Evolutionary conservation across 2,888 invertebrate species (phyloP), one percentile per base, ranked within the genome.

Genomic region (Lymantria monacha): DNA sequence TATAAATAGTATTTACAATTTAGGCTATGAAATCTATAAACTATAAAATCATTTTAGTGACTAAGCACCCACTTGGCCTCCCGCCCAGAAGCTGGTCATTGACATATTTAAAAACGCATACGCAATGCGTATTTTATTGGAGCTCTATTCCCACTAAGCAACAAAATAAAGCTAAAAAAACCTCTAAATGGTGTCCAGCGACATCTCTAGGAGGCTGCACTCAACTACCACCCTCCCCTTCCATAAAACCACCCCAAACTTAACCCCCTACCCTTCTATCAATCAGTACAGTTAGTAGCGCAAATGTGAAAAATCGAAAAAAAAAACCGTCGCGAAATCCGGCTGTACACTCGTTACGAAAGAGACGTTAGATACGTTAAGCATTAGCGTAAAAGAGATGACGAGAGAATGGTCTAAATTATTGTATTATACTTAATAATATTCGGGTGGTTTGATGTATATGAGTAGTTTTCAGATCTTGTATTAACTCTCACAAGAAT

Each of bases 341-440:
- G 69, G 63, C 65, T 65, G 66, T 68, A 71, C 68, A 76, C 72
- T 69, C 60, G 64, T 66, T 76, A 58, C 56, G 70, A 82, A 49
- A 48, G 70, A 54, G 78, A 84, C 12, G 49, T 12, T 61, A 72
- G 57, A 78, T 70, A 2, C 9, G 30, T 30, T 33, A n/a, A 10
- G 0, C 3, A 1, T 36, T 41, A 9, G 63, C 44, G 37, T n/a
- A 61, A 77, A 42, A 40, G 77, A 68, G 68, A 77, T 8, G 45
- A 51, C 51, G 52, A 61, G 61, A 70, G 76, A 72, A 79, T 81
- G 76, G 83, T 79, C 85, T 83, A 82, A 84, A 85, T 86, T 85
- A 85, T 84, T 83, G 76, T 83, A 81, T 81, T 82, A 83, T 82
- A 85, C 81, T 79, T 85, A 85, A 82, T 83, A 81, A 84, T 82